phyloP scores from a whole-genome alignment of 2,888 invertebrate genomes.

The Cyrtodaria siliqua region DNA sequence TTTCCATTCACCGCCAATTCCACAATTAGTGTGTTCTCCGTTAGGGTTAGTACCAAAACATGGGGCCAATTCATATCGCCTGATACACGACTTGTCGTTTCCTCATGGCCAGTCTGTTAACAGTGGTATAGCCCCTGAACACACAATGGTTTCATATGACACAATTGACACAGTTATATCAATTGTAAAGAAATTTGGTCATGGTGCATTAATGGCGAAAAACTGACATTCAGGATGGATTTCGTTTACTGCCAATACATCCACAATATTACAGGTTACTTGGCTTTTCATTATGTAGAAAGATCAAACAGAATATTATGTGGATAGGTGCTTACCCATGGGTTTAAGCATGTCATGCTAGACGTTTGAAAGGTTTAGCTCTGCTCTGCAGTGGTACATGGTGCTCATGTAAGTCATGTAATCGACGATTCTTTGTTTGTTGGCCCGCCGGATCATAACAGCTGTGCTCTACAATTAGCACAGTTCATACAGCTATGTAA shows the following conservation, averaged over 20 bases:
- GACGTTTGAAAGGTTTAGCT: constrained; percentile 18
- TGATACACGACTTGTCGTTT: constrained; percentile 24
- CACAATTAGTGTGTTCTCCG: constrained; percentile 3
- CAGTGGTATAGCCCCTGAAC: background rate
- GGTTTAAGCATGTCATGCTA: constrained; percentile 10
- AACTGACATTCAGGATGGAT: constrained; percentile 30
- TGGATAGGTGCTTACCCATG: constrained; percentile 27
- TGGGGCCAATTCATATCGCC: constrained; percentile 5
- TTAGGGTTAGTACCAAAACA: constrained; percentile 22
- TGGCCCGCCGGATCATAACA: background rate
- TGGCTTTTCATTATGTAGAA: constrained; percentile 10
- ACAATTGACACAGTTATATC: constrained; percentile 12
- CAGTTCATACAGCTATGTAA: constrained; percentile 15
- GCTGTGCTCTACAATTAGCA: constrained; percentile 9
- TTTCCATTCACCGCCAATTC: too few relatives aligned
- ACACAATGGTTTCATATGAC: constrained; percentile 17
- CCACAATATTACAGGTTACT: constrained; percentile 8
- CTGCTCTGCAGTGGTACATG: constrained; percentile 26
- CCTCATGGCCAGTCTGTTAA: constrained; percentile 23
- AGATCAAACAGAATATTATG: background rate
- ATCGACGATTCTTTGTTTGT: constrained; percentile 31
- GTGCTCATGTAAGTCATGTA: constrained; percentile 15
- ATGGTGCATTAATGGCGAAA: constrained; percentile 3
- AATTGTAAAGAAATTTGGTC: background rate
- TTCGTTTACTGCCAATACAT: constrained; percentile 23